phyloP scores from a whole-genome alignment of 2,113 vertebrate genomes.

The Helogale parvula region DNA sequence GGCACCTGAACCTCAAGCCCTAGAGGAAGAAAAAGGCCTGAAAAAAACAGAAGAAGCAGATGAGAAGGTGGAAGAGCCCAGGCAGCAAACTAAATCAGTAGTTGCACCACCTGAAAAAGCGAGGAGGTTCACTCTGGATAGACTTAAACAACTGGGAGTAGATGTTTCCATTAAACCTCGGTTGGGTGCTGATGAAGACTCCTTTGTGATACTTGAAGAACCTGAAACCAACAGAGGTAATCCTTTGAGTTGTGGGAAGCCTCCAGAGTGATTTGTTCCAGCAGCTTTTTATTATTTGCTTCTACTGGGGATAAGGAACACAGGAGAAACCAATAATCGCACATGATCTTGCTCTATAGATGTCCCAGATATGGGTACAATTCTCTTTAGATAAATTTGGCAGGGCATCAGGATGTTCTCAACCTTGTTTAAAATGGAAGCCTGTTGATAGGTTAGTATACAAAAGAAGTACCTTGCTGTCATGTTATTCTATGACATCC shows the following conservation, averaged over 20 bases:
- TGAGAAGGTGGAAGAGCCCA: neutral
- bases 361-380: neutral
- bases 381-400: neutral
- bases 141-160: slow-evolving; percentile 92
- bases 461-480: neutral
- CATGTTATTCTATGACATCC: neutral
- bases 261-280: neutral
- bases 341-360: neutral
- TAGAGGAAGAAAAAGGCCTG: slow-evolving; percentile 8
- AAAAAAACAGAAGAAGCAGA: slow-evolving; percentile 12
- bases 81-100: neutral
- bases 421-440: slow-evolving; percentile 21
- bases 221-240: slow-evolving; percentile 90
- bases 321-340: neutral
- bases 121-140: slow-evolving; percentile 89
- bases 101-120: slow-evolving; percentile 78
- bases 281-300: neutral
- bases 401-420: neutral
- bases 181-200: slow-evolving; percentile 88
- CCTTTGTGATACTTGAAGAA: slow-evolving; percentile 93
- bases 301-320: neutral
- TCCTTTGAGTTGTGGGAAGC: slow-evolving; percentile 2
- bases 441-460: slow-evolving; percentile 10
- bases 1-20: slow-evolving; percentile 30
- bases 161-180: slow-evolving; percentile 92